Evolutionary conservation across 2,113 vertebrate species (phyloP).

Genomic region (Mastomys coucha): DNA sequence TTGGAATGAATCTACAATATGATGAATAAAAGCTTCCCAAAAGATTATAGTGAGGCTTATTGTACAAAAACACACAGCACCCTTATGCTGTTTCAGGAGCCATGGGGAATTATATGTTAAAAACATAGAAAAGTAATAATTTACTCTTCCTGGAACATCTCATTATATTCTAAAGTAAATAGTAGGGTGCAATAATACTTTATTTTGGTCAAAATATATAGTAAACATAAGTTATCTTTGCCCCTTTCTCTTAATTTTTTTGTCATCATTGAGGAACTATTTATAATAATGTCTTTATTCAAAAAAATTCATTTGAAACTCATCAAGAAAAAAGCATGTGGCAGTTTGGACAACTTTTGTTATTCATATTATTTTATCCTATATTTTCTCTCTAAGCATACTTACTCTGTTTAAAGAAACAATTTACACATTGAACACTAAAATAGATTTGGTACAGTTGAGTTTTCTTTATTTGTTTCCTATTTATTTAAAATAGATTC

Average conservation of each 20-base stretch:
- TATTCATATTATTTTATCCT: neutral
- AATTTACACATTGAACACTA: neutral
- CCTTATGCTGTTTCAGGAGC: neutral
- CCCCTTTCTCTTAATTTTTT: neutral
- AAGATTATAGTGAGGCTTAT: conserved; percentile 12
- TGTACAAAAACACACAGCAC: neutral
- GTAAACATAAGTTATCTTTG: neutral
- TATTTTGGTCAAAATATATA: neutral
- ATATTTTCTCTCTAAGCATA: neutral
- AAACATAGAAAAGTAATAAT: neutral
- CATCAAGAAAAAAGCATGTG: neutral
- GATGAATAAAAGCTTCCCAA: conserved; percentile 27
- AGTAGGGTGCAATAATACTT: neutral
- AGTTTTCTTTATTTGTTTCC: neutral
- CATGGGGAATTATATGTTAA: neutral
- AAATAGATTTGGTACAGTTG: neutral
- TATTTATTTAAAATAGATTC: neutral
- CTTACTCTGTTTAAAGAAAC: neutral
- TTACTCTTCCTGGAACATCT: neutral
- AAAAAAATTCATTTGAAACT: neutral
- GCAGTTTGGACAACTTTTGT: neutral
- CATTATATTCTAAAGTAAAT: neutral
- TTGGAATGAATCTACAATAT: conserved; percentile 57
- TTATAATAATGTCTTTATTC: neutral
- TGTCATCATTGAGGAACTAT: neutral